These are phyloP conservation scores for Podarcis raffonei DNA, from an alignment of 2,113 vertebrate genomes.

Conservation along the genomic window DNA sequence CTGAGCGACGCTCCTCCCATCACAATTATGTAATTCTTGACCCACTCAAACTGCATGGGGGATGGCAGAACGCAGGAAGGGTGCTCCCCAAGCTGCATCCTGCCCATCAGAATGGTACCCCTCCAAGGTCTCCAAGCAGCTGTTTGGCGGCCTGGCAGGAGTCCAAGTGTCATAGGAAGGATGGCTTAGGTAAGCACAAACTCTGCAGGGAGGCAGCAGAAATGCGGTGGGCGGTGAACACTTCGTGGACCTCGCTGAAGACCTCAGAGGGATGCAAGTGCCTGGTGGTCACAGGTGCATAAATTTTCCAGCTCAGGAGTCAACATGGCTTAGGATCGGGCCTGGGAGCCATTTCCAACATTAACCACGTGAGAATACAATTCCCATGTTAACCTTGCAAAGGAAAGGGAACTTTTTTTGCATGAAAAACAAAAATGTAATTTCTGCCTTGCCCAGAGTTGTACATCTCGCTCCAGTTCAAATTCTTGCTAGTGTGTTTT, in stretches of 20 bases:
- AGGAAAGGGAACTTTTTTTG: not conserved
- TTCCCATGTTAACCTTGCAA: not conserved
- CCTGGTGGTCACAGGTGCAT: not conserved
- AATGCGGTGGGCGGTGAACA: not conserved
- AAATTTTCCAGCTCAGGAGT: not conserved
- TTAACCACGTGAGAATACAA: not conserved
- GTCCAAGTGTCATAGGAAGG: not conserved
- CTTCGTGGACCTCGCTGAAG: not conserved
- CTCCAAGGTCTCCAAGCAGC: too few species aligned
- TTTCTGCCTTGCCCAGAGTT: not conserved
- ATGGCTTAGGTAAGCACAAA: not conserved
- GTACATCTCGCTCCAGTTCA: slow-evolving; percentile 8
- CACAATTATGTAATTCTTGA: too few species aligned
- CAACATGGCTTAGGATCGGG: not conserved
- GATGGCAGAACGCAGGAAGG: too few species aligned
- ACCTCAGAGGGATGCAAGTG: not conserved
- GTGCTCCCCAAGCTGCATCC: too few species aligned
- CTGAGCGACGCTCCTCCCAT: too few species aligned
- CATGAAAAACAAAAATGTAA: not conserved
- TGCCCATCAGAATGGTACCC: too few species aligned
- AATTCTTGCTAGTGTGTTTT: not conserved
- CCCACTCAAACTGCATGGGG: too few species aligned
- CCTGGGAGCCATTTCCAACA: not conserved
- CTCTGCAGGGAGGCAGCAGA: not conserved
- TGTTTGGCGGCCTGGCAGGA: too few species aligned